Percentiles rank a stretch among this genome's conserved stretches.
Evolutionary conservation across 2,888 invertebrate genomes (phyloP).

Genomic region (Pegoplata infirma): DNA sequence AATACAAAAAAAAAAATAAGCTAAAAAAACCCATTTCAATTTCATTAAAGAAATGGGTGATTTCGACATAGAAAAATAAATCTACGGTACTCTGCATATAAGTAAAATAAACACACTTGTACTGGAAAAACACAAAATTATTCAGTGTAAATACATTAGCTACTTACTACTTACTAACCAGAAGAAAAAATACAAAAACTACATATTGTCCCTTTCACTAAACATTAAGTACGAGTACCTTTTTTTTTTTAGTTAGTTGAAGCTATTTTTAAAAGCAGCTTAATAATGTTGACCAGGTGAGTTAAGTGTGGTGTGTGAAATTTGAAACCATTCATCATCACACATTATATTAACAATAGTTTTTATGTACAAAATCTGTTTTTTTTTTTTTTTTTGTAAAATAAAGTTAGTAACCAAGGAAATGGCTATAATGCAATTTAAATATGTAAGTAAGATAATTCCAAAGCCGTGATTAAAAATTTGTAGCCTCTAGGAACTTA

Average conservation of each 20-base stretch:
- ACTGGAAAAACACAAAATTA: slow-evolving; percentile 16
- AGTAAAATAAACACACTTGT: slow-evolving; percentile 39
- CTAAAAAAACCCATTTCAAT: slow-evolving; percentile 36
- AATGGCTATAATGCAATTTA: background rate
- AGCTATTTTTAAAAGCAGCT: slow-evolving; percentile 15
- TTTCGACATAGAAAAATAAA: slow-evolving; percentile 41
- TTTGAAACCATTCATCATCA: slow-evolving; percentile 31
- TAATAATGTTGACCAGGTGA: slow-evolving; percentile 42
- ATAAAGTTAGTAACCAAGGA: background rate
- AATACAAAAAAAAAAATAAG: slow-evolving; percentile 24
- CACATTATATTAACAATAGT: too few relatives aligned
- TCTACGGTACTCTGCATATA: background rate
- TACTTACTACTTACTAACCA: slow-evolving; percentile 6
- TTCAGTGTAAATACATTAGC: background rate
- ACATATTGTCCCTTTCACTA: slow-evolving; percentile 57
- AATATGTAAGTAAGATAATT: too few relatives aligned
- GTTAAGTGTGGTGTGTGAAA: slow-evolving; percentile 31
- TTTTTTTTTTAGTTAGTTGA: slow-evolving; percentile 25
- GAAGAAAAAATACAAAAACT: too few relatives aligned
- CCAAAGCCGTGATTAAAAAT: too few relatives aligned
- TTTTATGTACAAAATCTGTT: background rate
- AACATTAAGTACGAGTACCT: slow-evolving; percentile 1
- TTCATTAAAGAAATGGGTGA: slow-evolving; percentile 56
- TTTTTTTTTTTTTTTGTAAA: too few relatives aligned
- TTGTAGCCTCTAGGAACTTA: too few relatives aligned